These are phyloP conservation scores for Neodiprion pinetum DNA, from an alignment of 1,140 invertebrate species.

Conservation along the genomic window DNA sequence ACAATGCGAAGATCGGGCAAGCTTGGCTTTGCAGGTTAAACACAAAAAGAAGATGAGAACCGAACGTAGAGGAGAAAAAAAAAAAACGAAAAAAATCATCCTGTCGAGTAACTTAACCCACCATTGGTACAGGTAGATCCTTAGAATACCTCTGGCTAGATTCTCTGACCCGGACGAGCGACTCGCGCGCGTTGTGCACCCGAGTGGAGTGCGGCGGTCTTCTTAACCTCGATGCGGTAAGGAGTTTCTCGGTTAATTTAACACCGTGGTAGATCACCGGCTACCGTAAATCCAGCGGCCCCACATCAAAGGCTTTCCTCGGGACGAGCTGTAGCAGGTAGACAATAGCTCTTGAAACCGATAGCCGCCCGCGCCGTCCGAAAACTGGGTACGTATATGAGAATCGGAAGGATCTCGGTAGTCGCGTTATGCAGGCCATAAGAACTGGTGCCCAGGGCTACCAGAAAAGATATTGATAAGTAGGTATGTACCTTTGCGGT, in stretches of 20 bases:
- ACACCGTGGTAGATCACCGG: slow-evolving; percentile 38
- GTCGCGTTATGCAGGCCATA: no score
- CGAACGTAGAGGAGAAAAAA: no score
- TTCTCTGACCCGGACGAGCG: not conserved
- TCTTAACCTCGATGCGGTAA: slow-evolving; percentile 11
- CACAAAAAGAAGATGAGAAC: no score
- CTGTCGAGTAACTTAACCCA: slow-evolving; percentile 1
- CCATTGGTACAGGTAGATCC: not conserved
- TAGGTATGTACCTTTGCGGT: no score
- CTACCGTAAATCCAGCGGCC: slow-evolving; percentile 38
- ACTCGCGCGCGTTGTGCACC: not conserved
- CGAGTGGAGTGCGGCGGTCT: not conserved
- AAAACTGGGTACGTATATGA: no score
- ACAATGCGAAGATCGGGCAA: no score
- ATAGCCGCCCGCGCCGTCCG: slow-evolving; percentile 34
- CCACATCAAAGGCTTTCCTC: slow-evolving; percentile 44
- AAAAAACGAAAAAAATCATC: not conserved
- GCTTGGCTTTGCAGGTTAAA: no score
- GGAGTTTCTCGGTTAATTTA: slow-evolving; percentile 52
- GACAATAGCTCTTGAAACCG: slow-evolving; percentile 50
- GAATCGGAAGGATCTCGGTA: no score
- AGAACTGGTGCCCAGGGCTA: no score
- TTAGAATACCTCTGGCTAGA: not conserved
- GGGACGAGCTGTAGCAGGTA: slow-evolving; percentile 40
- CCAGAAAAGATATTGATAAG: no score